Evolutionary conservation across 2,888 invertebrate genomes (phyloP), one percentile per base, ranked within the genome.

Genomic region (Pyrgus malvae): DNA sequence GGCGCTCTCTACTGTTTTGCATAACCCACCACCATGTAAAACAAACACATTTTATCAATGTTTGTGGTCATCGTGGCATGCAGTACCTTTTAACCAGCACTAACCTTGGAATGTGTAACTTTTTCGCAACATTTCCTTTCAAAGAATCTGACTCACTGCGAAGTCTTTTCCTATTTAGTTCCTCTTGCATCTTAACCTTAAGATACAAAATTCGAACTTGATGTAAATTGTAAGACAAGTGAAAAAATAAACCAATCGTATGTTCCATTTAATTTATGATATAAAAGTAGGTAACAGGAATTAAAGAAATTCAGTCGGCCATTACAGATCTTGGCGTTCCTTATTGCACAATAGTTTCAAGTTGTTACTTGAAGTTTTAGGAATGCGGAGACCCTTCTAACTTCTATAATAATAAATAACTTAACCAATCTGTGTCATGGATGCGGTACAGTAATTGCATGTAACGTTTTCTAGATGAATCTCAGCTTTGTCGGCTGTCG

Each of bases 41-140:
- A 9, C 2, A 9, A 11, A 8, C 1, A 16, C 2, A 14, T 4
- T 14, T 33, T 33, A 1, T 9, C 11, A 16, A 12, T 33, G 16
- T 33, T n/a, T n/a, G 16, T 9, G 1, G 35, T 25, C 11, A 11
- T 38, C 25, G 12, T 45, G 9, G 1, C 42, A 44, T 38, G 31
- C 45, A 53, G 21, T 29, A 37, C 11, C 60, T 56, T 42, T 57
- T 59, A 59, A 63, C 54, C 42, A 53, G 33, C 33, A 50, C 56
- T 56, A 33, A 85, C 86, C 88, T 88, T 65, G 76, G 72, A 55
- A 69, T 57, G 42, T 72, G 61, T 45, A 78, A 40, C 62, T 79
- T 86, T 80, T 87, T 86, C 49, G 77, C 62, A 56, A 74, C 12
- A 72, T 83, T 87, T 55, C 78, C 82, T 60, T 68, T 67, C 42